Evolutionary conservation across 1,140 invertebrate species (phyloP).

Genomic region (Anagrus nilaparvatae): DNA sequence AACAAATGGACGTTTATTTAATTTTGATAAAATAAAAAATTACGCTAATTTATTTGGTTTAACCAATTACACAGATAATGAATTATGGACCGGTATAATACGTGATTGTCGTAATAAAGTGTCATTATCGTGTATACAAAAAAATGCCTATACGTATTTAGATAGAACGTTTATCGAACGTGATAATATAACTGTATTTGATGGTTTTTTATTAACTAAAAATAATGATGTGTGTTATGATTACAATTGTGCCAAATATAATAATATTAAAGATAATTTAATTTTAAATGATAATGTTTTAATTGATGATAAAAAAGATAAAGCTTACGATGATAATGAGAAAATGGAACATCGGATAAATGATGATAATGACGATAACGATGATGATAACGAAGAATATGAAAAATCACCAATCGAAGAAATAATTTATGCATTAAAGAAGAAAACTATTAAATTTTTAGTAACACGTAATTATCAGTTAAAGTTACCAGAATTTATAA

Average conservation of each 20-base stretch:
- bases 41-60: conserved; percentile 25
- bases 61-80: conserved; percentile 46
- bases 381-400: conserved; percentile 24
- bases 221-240: conserved; percentile 57
- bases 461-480: conserved; percentile 65
- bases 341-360: conserved; percentile 14
- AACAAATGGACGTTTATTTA: conserved; percentile 22
- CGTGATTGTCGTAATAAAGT: conserved; percentile 55
- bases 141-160: conserved; percentile 60
- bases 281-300: conserved; percentile 8
- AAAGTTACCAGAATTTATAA: conserved; percentile 56
- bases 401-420: conserved; percentile 54
- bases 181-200: conserved; percentile 57
- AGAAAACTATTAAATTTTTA: conserved; percentile 58
- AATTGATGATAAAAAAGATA: no score
- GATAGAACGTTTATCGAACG: conserved; percentile 50
- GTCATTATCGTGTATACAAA: conserved; percentile 62
- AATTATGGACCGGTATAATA: conserved; percentile 59
- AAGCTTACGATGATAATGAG: conserved; percentile 32
- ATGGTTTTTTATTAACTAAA: conserved; percentile 56
- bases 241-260: conserved; percentile 36
- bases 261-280: conserved; percentile 30
- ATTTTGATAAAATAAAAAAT: conserved; percentile 23
- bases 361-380: conserved; percentile 7
- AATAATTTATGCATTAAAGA: conserved; percentile 56